Conservation (phyloP, 2,113 vertebrate species). For the Toxotes jaculatrix region DNA sequence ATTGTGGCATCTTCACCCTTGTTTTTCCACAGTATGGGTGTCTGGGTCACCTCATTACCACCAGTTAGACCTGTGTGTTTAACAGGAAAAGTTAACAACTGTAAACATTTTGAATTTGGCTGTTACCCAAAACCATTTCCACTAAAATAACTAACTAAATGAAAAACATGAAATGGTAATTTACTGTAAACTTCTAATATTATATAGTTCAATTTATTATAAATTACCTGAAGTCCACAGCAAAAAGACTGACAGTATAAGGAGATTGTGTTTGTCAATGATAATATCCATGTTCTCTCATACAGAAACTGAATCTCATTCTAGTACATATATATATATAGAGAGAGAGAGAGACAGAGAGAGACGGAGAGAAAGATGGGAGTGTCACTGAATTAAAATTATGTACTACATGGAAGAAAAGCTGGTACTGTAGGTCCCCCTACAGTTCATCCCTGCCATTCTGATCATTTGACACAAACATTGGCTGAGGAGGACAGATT, state of each 20-base stretch:
- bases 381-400: neutral
- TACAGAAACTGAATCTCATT: too few relatives aligned
- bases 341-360: neutral
- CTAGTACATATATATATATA: too few relatives aligned
- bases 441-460: neutral
- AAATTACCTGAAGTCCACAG: constrained; percentile 28
- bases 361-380: constrained; percentile 2
- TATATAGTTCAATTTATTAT: neutral
- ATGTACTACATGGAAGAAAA: neutral
- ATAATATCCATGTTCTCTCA: constrained; percentile 12
- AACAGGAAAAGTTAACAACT: neutral
- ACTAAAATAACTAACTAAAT: neutral
- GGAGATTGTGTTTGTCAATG: accelerated
- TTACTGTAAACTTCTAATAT: neutral
- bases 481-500: neutral
- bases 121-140: neutral
- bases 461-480: neutral
- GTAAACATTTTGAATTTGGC: neutral
- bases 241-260: neutral
- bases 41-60: constrained; percentile 38
- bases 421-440: neutral
- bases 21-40: neutral
- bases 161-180: too few relatives aligned
- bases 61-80: constrained; percentile 9
- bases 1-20: constrained; percentile 13